Conservation (phyloP, 2,113 vertebrate species). For the Porphyrio hochstetteri region DNA sequence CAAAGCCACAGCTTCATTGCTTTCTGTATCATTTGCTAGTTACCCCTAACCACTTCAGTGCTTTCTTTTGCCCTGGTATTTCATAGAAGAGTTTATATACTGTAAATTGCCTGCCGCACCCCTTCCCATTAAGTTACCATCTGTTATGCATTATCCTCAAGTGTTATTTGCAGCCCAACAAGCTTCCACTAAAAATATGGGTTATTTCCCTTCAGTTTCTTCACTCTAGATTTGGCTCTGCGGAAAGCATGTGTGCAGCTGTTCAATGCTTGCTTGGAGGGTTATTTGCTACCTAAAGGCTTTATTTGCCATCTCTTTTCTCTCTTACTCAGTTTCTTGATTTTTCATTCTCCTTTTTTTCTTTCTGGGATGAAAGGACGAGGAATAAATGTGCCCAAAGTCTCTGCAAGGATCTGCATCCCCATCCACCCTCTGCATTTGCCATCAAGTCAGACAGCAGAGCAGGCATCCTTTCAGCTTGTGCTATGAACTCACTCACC, state of each 20-base stretch:
- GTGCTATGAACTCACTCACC: not conserved
- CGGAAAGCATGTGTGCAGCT: not conserved
- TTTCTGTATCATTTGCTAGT: not conserved
- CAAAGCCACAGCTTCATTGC: not conserved
- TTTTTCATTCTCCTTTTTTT: not conserved
- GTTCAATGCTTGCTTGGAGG: not conserved
- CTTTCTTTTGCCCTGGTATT: not conserved
- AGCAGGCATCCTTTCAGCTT: not conserved
- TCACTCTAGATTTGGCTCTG: not conserved
- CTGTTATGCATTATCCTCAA: conserved; percentile 16
- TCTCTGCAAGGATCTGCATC: not conserved
- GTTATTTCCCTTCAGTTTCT: conserved; percentile 16
- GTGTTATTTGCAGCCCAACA: conserved; percentile 5
- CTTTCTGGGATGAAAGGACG: not conserved
- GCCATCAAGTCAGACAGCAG: not conserved
- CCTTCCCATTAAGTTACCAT: conserved; percentile 23
- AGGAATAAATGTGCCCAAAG: not conserved
- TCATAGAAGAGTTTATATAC: not conserved
- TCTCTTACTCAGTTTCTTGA: not conserved
- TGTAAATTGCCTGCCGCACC: not conserved
- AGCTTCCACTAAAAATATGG: not conserved
- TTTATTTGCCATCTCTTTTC: not conserved
- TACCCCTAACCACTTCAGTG: not conserved
- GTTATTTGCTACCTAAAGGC: not conserved
- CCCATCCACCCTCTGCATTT: not conserved